Conservation (phyloP, 2,888 invertebrate genomes). For the Trachelus troglodyta region DNA sequence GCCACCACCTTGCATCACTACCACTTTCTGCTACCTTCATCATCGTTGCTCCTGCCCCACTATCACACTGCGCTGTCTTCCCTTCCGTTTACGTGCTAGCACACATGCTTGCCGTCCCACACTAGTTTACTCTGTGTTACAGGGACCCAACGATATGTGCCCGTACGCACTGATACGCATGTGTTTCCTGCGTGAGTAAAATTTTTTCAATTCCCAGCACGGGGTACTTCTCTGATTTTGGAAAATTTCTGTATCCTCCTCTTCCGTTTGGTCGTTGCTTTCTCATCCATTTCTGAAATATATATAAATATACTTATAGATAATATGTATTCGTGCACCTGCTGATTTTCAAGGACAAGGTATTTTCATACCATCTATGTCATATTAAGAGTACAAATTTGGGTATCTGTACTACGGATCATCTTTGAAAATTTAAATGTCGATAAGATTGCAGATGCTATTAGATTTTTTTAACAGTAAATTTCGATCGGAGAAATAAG, state of each 20-base stretch:
- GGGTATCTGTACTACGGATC: neutral
- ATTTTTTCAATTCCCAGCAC: neutral
- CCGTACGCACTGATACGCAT: neutral
- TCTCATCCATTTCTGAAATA: neutral
- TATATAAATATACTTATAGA: neutral
- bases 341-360: neutral
- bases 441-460: too few species aligned
- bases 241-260: neutral
- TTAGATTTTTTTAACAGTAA: neutral
- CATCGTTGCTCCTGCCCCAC: constrained; percentile 15
- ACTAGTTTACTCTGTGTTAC: neutral
- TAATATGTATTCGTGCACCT: neutral
- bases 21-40: constrained; percentile 4
- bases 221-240: neutral
- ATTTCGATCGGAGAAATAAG: neutral
- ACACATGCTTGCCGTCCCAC: neutral
- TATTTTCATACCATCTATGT: neutral
- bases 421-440: too few species aligned
- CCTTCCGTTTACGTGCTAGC: neutral
- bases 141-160: neutral
- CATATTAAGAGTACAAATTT: neutral
- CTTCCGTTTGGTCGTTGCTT: neutral
- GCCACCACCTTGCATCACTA: constrained; percentile 1
- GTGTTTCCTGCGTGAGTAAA: neutral
- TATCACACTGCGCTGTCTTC: constrained; percentile 14